Percentiles rank a stretch among this genome's conserved stretches.
phyloP scores from a whole-genome alignment of 1,140 invertebrate genomes.

The Lineus longissimus region DNA sequence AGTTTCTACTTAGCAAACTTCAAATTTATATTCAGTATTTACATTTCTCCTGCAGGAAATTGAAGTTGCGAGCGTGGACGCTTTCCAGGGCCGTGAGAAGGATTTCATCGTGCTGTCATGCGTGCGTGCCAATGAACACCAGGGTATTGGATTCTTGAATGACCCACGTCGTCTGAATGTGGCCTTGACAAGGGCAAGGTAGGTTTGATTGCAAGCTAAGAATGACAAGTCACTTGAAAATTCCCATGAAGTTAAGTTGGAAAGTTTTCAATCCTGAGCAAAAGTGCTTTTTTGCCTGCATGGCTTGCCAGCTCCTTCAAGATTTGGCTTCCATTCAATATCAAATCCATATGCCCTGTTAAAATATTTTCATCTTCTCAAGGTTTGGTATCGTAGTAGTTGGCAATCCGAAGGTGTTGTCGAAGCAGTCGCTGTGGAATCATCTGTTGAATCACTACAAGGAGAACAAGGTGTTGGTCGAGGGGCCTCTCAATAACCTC shows the following conservation, averaged over 20 bases:
- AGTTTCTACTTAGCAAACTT: too few species aligned
- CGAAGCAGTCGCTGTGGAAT: conserved; percentile 98
- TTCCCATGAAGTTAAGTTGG: too few species aligned
- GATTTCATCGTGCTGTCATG: conserved; percentile 92
- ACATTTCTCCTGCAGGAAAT: conserved; percentile 66
- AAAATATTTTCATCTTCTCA: conserved; percentile 1
- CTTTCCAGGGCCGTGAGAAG: conserved; percentile 93
- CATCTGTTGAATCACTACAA: conserved; percentile 97
- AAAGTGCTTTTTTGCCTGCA: too few species aligned
- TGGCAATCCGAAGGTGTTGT: conserved; percentile 97
- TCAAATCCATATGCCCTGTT: too few species aligned
- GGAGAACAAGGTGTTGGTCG: conserved; percentile 94
- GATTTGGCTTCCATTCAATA: too few species aligned
- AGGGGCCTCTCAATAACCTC: conserved; percentile 95
- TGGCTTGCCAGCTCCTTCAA: too few species aligned
- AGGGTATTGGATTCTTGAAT: conserved; percentile 90
- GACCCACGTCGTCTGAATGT: conserved; percentile 97
- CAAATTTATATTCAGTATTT: too few species aligned
- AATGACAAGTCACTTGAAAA: too few species aligned
- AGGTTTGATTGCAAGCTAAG: conserved; percentile 39
- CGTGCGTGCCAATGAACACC: conserved; percentile 88
- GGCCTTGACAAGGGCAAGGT: conserved; percentile 93
- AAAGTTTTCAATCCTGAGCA: too few species aligned
- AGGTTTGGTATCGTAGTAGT: conserved; percentile 90
- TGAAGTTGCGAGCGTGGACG: conserved; percentile 98